Conservation (phyloP, 2,888 invertebrate genomes). For the Limulus polyphemus region DNA sequence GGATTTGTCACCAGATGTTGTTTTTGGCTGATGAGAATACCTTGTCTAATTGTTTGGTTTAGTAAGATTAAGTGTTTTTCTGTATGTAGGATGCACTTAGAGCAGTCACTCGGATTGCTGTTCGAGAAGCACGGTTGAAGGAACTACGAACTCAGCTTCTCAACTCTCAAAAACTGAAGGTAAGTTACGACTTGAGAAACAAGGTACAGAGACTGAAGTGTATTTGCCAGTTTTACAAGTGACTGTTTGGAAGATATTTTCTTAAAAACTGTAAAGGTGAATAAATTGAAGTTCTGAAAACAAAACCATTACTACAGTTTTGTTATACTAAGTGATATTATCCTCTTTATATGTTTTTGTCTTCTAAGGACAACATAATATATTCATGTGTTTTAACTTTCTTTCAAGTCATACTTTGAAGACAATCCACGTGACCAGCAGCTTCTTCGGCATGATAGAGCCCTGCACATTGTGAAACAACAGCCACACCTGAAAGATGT, state of each 20-base stretch:
- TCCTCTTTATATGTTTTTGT: not conserved
- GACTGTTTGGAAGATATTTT: too few relatives aligned
- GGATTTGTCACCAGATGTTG: too few relatives aligned
- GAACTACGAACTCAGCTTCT: slow-evolving; percentile 91
- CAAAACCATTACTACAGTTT: not conserved
- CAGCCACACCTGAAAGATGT: slow-evolving; percentile 78
- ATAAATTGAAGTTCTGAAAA: too few relatives aligned
- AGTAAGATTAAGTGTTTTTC: not conserved
- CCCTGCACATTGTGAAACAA: slow-evolving; percentile 66
- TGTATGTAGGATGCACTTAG: slow-evolving; percentile 69
- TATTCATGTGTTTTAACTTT: not conserved
- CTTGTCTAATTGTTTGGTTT: too few relatives aligned
- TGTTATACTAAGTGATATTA: not conserved
- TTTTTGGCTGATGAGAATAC: too few relatives aligned
- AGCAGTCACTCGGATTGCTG: slow-evolving; percentile 82
- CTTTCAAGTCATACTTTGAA: slow-evolving; percentile 64
- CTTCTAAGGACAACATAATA: not conserved
- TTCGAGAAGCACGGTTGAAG: slow-evolving; percentile 82
- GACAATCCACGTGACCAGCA: slow-evolving; percentile 79
- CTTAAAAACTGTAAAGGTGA: too few relatives aligned
- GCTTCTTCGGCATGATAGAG: slow-evolving; percentile 53
- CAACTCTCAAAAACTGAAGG: slow-evolving; percentile 74
- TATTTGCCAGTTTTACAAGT: too few relatives aligned
- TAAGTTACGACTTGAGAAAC: slow-evolving; percentile 17
- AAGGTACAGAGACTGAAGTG: too few relatives aligned